These are phyloP conservation scores for Venusia cambrica DNA, from an alignment of 2,888 invertebrate genomes.

Conservation along the genomic window DNA sequence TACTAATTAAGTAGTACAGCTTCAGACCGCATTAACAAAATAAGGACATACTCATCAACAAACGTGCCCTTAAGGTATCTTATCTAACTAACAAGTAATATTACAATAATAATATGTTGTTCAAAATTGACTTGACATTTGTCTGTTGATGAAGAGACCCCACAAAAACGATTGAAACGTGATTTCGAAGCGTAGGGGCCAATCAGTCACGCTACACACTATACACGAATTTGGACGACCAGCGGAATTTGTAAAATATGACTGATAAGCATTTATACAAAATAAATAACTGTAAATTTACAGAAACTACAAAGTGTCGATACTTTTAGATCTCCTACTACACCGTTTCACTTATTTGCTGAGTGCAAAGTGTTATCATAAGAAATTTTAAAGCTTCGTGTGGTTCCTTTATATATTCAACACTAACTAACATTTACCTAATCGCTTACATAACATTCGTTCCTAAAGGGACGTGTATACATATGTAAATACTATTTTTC, in stretches of 20 bases:
- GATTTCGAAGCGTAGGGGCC: constrained; percentile 23
- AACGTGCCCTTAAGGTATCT: constrained; percentile 53
- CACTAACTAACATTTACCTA: constrained; percentile 74
- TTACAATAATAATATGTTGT: constrained; percentile 55
- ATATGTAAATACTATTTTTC: constrained; percentile 78
- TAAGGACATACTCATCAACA: constrained; percentile 54
- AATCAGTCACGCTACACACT: constrained; percentile 22
- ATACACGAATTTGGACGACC: constrained; percentile 2
- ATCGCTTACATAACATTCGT: constrained; percentile 77
- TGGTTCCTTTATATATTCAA: constrained; percentile 73
- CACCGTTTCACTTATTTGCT: constrained; percentile 67
- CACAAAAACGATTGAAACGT: constrained; percentile 30
- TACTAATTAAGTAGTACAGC: constrained; percentile 45
- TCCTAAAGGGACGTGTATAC: constrained; percentile 81
- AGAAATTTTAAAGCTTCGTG: constrained; percentile 81
- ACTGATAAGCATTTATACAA: constrained; percentile 15
- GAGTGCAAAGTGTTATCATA: constrained; percentile 79
- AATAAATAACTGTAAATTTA: constrained; percentile 20
- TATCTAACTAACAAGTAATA: constrained; percentile 56
- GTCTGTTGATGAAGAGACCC: constrained; percentile 59
- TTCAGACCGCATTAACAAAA: constrained; percentile 80
- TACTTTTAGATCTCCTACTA: constrained; percentile 43
- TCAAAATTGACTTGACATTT: constrained; percentile 75
- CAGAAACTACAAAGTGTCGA: constrained; percentile 19
- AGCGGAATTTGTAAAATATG: constrained; percentile 4